phyloP scores from a whole-genome alignment of 2,888 invertebrate species.

The Amblyjoppa fuscipennis region DNA sequence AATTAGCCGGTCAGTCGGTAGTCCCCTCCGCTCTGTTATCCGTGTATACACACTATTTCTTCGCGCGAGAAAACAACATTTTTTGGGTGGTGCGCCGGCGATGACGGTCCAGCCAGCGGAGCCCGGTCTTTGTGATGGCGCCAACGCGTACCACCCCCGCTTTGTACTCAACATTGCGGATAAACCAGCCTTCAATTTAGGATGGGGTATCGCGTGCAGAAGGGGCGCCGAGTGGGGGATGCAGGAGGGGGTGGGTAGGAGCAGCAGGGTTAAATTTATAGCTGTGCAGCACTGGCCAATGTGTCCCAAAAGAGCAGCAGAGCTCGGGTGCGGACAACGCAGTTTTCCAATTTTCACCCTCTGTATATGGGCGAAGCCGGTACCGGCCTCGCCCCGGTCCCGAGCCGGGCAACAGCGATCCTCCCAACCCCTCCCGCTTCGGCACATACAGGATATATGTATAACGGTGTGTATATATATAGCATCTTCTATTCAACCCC shows the following conservation, averaged over 20 bases:
- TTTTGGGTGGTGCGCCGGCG: neutral
- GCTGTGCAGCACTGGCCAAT: slow-evolving; percentile 66
- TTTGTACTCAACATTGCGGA: slow-evolving; percentile 64
- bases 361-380: slow-evolving; percentile 30
- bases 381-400: slow-evolving; percentile 2
- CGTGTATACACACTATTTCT: neutral
- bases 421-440: slow-evolving; percentile 40
- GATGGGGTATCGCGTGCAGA: slow-evolving; percentile 39
- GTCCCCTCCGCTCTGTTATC: neutral
- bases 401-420: slow-evolving; percentile 33
- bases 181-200: slow-evolving; percentile 68
- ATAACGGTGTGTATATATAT: slow-evolving; percentile 44
- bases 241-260: slow-evolving; percentile 13
- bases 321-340: slow-evolving; percentile 75
- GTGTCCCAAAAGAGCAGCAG: slow-evolving; percentile 69
- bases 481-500: slow-evolving; percentile 40
- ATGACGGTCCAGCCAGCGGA: slow-evolving; percentile 6
- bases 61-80: slow-evolving; percentile 14
- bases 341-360: slow-evolving; percentile 80
- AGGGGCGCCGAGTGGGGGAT: slow-evolving; percentile 5
- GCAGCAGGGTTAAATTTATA: slow-evolving; percentile 70
- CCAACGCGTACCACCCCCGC: slow-evolving; percentile 28
- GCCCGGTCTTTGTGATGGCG: slow-evolving; percentile 26
- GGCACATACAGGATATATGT: slow-evolving; percentile 36
- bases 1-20: neutral